phyloP scores from a whole-genome alignment of 2,888 invertebrate species.

The Hemicrepidius hirtus region DNA sequence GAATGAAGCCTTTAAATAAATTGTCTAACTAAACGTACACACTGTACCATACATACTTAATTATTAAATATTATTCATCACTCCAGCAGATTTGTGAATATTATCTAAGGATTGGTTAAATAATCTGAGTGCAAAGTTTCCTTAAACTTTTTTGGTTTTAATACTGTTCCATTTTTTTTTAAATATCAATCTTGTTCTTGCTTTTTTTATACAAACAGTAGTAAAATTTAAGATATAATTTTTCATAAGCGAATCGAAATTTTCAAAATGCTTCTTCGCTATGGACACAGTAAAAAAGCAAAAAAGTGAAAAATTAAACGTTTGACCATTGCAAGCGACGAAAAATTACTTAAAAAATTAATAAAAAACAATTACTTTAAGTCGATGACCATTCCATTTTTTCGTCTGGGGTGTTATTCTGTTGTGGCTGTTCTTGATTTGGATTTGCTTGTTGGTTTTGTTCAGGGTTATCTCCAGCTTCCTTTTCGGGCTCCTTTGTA shows the following conservation, averaged over 20 bases:
- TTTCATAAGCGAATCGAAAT: too few relatives aligned
- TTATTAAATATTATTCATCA: constrained; percentile 40
- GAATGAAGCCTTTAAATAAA: constrained; percentile 50
- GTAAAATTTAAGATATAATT: constrained; percentile 9
- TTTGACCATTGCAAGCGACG: constrained; percentile 37
- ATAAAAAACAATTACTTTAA: constrained; percentile 38
- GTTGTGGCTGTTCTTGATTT: constrained; percentile 50
- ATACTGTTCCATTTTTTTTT: constrained; percentile 5
- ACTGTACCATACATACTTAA: constrained; percentile 33
- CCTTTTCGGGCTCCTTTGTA: constrained; percentile 64
- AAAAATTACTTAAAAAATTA: constrained; percentile 25
- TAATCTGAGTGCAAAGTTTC: constrained; percentile 40
- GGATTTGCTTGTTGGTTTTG: constrained; percentile 53
- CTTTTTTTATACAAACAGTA: not conserved
- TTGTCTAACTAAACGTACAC: constrained; percentile 50
- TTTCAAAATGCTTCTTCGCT: not conserved
- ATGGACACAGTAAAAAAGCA: constrained; percentile 22
- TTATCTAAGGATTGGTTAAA: constrained; percentile 40
- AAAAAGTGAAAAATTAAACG: constrained; percentile 33
- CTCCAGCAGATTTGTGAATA: constrained; percentile 40
- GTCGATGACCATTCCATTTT: constrained; percentile 58
- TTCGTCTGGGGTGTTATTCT: constrained; percentile 49
- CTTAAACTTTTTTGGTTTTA: constrained; percentile 37
- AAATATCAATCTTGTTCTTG: not conserved
- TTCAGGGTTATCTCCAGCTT: constrained; percentile 28